Evolutionary conservation across 2,797 vertebrate species (phyloP), one percentile per base, ranked within the genome.

Genomic region (Staurois parvus): DNA sequence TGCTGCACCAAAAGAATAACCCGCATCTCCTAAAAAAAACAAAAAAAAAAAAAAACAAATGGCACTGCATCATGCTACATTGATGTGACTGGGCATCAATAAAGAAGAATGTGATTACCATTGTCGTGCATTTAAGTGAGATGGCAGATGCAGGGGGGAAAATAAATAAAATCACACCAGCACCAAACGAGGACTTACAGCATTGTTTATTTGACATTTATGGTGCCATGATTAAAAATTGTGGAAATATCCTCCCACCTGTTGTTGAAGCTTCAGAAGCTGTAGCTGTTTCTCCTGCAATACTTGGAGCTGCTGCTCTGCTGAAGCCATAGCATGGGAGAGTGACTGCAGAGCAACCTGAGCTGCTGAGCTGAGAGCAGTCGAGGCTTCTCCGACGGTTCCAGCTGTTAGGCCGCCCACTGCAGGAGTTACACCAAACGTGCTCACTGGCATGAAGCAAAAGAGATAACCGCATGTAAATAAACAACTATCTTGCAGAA

Each of bases 271-370:
- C 93, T 99, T 99, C 89, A 99, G 95, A 91, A 99, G 96, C 93
- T 99, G 98, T 95, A 99, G 98, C 89, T 99, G 98, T 92, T 99
- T 99, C 94, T 99, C 98, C 96, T 99, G 98, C 91, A 99, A 95
- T 90, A 99, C 98, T 94, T 99, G 98, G 81, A 99, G 96, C 96
- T 99, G 98, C 93, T 99, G 98, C 94, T 99, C 98, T 3, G 98
- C 98, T 86, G 98, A 99, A 89, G 99, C 98, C 98, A 99, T 99
- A 93, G 98, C 98, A 88, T 99, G 98, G 89, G 98, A 99, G 92
- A 99, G 96, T n/a, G 98, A 99, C 93, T 99, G 98, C 87, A 99
- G 97, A 69, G 98, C 98, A 93, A 99, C 98, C 95, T 99, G 98
- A 68, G 98, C 98, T 76, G 98, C 98, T 59, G 98, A 99, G 92